Evolutionary conservation across 2,888 invertebrate genomes (phyloP), one percentile per base, ranked within the genome.

Genomic region (Trimorus sp.): DNA sequence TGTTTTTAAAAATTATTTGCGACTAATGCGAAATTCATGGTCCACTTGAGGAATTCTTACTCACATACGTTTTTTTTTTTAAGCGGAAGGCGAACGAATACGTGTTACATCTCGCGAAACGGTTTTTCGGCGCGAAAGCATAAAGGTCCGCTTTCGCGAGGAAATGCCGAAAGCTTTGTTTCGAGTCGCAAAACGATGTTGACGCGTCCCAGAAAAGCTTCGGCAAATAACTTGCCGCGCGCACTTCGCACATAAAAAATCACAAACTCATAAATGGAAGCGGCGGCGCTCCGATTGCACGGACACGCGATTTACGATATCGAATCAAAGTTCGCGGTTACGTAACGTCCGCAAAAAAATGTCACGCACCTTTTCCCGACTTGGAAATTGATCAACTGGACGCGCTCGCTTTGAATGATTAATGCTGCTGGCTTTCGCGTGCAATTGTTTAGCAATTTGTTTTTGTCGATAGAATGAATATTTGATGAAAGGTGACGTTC

Each of bases 261-360:
- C 71, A 60, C 70, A 12, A 16, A 37, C 69, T 70, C 77, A 66
- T 78, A 65, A 71, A 78, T 51, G 71, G 53, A 71, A 71, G 70
- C 65, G 53, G 56, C 78, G 36, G 53, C 59, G 65, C 48, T 56
- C n/a, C 70, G 66, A 14, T 58, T 74, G 48, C 62, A 53, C 65
- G 38, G 66, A 60, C 40, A 56, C 59, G 37, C 38, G 62, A 60
- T 73, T 79, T 68, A 68, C 65, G 71, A 60, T 71, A 71, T 78
- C 65, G 65, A 63, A 71, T 65, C 70, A 59, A 75, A 75, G 58
- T 74, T 75, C 59, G 66, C 53, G 59, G 51, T 66, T 56, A 56
- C 53, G 63, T 62, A 62, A 53, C 71, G 48, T 38, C 9, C 38
- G 14, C 8, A 36, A 40, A 38, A 42, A 62, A 59, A 70, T 58